Percentiles rank a stretch among this genome's conserved stretches.
phyloP scores from a whole-genome alignment of 2,113 vertebrate species.

The Hiodon tergisus region DNA sequence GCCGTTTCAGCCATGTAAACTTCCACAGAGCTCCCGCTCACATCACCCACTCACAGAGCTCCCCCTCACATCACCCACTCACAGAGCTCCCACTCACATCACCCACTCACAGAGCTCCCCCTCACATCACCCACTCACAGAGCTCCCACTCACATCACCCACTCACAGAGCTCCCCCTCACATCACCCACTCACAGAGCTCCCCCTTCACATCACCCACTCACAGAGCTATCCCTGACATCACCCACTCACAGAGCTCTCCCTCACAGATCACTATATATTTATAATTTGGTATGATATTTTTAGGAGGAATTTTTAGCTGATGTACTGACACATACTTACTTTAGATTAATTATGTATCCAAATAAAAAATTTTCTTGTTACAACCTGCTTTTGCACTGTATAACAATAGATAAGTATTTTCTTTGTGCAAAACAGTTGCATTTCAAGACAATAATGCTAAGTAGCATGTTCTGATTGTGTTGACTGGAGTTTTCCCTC shows the following conservation, averaged over 20 bases:
- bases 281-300: too few relatives aligned
- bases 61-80: slow-evolving; percentile 46
- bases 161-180: slow-evolving; percentile 39
- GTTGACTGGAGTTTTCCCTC: slow-evolving; percentile 53
- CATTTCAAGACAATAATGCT: slow-evolving; percentile 45
- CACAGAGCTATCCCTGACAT: slow-evolving; percentile 55
- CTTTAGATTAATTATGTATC: slow-evolving; percentile 39
- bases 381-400: slow-evolving; percentile 34
- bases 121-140: too few relatives aligned
- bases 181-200: slow-evolving; percentile 18
- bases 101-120: slow-evolving; percentile 9
- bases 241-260: slow-evolving; percentile 40
- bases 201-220: slow-evolving; percentile 48
- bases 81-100: slow-evolving; percentile 44
- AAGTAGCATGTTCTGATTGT: slow-evolving; percentile 17
- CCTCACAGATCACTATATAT: too few relatives aligned
- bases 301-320: too few relatives aligned
- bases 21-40: slow-evolving; percentile 55
- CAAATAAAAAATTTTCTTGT: too few relatives aligned
- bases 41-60: slow-evolving; percentile 48
- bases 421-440: slow-evolving; percentile 32
- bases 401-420: slow-evolving; percentile 45
- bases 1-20: slow-evolving; percentile 65
- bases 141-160: too few relatives aligned
- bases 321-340: slow-evolving; percentile 21